Base-by-base conservation (phyloP, 1,140 invertebrate species). In the Limonius californicus region DNA sequence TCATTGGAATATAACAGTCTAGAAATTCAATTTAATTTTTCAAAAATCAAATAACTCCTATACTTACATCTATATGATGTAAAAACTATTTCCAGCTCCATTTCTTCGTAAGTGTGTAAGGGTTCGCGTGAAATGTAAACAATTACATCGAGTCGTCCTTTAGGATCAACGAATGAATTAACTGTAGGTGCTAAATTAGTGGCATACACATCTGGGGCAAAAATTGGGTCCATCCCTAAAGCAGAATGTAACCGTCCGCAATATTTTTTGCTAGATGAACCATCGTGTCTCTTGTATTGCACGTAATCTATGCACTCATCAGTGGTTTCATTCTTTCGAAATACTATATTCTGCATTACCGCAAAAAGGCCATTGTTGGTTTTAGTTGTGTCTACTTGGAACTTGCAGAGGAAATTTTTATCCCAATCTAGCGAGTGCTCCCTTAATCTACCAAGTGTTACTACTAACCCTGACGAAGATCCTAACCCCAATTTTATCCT, bases 241-340 rank as follows among this genome's bases (percentile, higher is more conserved):
- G 45, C 27, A 14, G 61, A 57, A 60, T 62, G 56, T 16, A 67
- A 64, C 7, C 47, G 6, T 14, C 65, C 62, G 20, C 65, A 64
- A 27, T 59, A 64, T 42, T 58, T 45, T 23, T 56, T 21, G 55
- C 56, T 67, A 12, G 23, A 53, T n/a, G 59, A 56, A n/a, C 54
- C 56, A 23, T 68, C 66, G 12, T 16, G n/a, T 62, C 62, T 64
- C 20, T 21, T 43, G 35, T 65, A 68, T 54, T 68, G 63, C 7
- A 68, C 32, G 39, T 61, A 68, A 62, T 68, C 66, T 54, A 68
- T 63, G 45, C 66, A 68, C 53, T 63, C 54, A 18, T 57, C 61
- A 19, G 63, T 65, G 1, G 61, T 59, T 11, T 47, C 35, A 62
- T 68, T 63, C 42, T 54, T 57, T 15, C 66, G 53, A 60, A 68